Evolutionary conservation across 64 coral and sea anemone species (phyloP).

Genomic region (Actinia tenebrosa): DNA sequence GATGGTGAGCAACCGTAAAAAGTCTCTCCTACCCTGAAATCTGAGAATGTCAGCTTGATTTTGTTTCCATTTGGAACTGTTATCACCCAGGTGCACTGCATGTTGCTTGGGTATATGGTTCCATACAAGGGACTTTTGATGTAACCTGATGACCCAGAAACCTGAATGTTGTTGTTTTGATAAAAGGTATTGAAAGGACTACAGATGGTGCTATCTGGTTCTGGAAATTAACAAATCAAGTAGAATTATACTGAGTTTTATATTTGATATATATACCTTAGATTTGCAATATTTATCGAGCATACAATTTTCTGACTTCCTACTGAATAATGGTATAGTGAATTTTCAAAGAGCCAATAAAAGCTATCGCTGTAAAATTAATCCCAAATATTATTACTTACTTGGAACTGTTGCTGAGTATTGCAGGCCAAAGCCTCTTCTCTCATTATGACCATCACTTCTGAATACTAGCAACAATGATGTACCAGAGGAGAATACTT

Average conservation of each 20-base stretch:
- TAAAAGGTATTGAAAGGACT: not conserved
- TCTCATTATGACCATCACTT: not conserved
- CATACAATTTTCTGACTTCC: no score
- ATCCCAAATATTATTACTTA: not conserved
- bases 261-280: no score
- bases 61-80: slow-evolving; percentile 17
- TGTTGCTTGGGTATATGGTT: slow-evolving; percentile 44
- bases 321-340: no score
- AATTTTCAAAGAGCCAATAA: no score
- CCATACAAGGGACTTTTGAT: slow-evolving; percentile 37
- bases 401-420: not conserved
- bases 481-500: not conserved
- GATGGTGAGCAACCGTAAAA: not conserved
- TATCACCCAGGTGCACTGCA: slow-evolving; percentile 56
- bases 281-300: no score
- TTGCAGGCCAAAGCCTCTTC: not conserved
- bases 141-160: slow-evolving; percentile 23
- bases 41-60: slow-evolving; percentile 31
- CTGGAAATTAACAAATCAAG: not conserved
- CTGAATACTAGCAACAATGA: not conserved
- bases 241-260: not conserved
- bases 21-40: slow-evolving; percentile 21
- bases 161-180: slow-evolving; percentile 30
- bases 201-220: not conserved
- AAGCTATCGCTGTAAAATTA: no score